These are phyloP conservation scores for Digitonthophagus gazella DNA, from an alignment of 2,888 invertebrate species.

Conservation along the genomic window DNA sequence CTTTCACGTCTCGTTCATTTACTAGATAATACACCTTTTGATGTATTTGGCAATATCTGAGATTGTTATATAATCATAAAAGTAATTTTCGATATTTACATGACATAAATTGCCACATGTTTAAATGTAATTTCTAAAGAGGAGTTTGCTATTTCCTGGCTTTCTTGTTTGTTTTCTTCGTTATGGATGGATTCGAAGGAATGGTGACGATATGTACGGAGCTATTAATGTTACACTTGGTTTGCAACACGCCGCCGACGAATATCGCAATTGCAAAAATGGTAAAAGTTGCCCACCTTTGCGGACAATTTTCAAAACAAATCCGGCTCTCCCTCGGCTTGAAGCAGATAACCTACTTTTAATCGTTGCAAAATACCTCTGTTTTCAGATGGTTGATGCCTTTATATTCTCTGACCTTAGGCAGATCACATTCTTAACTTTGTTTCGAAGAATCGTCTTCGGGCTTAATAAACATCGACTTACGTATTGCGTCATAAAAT, in stretches of 20 bases:
- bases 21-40: background rate
- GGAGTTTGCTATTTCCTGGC: background rate
- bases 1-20: background rate
- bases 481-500: background rate
- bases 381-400: too few species aligned
- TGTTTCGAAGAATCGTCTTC: background rate
- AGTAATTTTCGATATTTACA: background rate
- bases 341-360: background rate
- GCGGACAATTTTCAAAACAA: background rate
- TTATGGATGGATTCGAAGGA: background rate
- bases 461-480: background rate
- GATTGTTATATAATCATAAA: background rate
- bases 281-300: background rate
- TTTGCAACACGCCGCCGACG: background rate
- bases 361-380: background rate
- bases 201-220: background rate
- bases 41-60: background rate
- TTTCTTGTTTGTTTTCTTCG: background rate
- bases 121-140: background rate
- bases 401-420: too few species aligned
- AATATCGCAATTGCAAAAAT: background rate
- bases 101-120: background rate
- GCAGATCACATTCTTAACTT: too few species aligned
- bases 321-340: background rate
- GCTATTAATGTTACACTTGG: background rate